phyloP scores from a whole-genome alignment of 2,888 invertebrate genomes.

The Molorchus minor region DNA sequence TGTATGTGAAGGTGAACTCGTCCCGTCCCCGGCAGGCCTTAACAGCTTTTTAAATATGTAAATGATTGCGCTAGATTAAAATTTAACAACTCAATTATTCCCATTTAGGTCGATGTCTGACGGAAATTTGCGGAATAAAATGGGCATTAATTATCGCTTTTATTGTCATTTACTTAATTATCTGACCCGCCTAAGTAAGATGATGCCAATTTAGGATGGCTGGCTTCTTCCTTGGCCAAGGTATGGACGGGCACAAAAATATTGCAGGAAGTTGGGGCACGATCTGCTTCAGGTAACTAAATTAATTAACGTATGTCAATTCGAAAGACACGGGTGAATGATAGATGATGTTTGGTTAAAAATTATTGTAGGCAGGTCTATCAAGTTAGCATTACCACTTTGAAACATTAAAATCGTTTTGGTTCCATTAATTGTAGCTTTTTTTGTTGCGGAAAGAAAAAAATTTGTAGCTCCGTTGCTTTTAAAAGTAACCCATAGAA shows the following conservation, averaged over 20 bases:
- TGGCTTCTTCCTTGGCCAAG: background rate
- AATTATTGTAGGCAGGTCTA: too few species aligned
- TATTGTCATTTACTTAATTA: constrained; percentile 7
- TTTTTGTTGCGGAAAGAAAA: too few species aligned
- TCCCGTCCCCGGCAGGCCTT: background rate
- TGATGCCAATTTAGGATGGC: background rate
- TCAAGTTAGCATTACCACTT: too few species aligned
- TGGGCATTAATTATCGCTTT: constrained; percentile 1
- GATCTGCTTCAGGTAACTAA: background rate
- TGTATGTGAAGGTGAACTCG: constrained; percentile 5
- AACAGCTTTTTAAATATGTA: background rate
- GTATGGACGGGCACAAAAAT: background rate
- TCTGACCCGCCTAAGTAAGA: background rate
- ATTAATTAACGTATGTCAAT: too few species aligned
- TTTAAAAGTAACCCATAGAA: too few species aligned
- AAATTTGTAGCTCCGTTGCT: too few species aligned
- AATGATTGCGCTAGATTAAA: background rate
- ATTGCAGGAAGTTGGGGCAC: background rate
- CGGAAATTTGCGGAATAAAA: constrained; percentile 3
- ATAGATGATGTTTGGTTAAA: too few species aligned
- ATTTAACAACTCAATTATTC: constrained; percentile 13
- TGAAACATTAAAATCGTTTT: too few species aligned
- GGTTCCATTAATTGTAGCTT: too few species aligned
- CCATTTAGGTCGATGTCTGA: background rate
- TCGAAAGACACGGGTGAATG: too few species aligned